A percentile compares a stretch with the other conserved stretches of the same genome.
Conservation (phyloP, 2,113 vertebrate genomes). For the Cololabis saira region DNA sequence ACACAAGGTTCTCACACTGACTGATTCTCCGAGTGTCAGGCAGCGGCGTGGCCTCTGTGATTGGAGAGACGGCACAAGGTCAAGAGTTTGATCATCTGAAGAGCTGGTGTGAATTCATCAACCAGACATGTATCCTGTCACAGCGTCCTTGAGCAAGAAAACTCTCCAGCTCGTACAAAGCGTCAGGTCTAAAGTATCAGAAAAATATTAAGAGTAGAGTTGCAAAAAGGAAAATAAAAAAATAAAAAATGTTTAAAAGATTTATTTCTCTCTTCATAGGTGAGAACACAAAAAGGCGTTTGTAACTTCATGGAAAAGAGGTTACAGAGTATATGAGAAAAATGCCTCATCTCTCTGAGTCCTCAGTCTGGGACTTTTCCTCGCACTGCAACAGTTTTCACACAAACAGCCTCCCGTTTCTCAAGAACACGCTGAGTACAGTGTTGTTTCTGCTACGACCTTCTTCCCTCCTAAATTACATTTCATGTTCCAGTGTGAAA, state of each 20-base stretch:
- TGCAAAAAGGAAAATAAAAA: constrained; percentile 3
- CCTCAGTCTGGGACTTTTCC: constrained; percentile 36
- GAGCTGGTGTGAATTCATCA: constrained; percentile 57
- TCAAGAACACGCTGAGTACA: constrained; percentile 36
- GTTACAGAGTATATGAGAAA: constrained; percentile 21
- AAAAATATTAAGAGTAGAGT: constrained; percentile 6
- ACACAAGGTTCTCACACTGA: constrained; percentile 44
- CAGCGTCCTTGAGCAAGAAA: constrained; percentile 38
- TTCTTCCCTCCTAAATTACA: constrained; percentile 29
- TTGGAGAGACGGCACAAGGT: constrained; percentile 56
- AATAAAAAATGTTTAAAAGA: background rate
- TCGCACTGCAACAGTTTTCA: constrained; percentile 51
- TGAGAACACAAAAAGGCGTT: constrained; percentile 22
- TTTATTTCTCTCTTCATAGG: background rate
- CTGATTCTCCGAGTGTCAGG: constrained; percentile 49
- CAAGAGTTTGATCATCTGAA: constrained; percentile 60
- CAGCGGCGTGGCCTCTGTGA: constrained; percentile 46
- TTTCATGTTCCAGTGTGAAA: constrained; percentile 27
- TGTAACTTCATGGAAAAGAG: constrained; percentile 45
- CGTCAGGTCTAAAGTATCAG: background rate
- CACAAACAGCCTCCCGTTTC: constrained; percentile 43
- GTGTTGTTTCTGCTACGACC: constrained; percentile 15
- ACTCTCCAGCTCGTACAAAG: background rate
- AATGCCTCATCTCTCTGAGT: constrained; percentile 33
- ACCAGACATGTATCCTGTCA: constrained; percentile 32